These are phyloP conservation scores for Arenaria interpres DNA, from an alignment of 2,113 vertebrate species.

Conservation along the genomic window DNA sequence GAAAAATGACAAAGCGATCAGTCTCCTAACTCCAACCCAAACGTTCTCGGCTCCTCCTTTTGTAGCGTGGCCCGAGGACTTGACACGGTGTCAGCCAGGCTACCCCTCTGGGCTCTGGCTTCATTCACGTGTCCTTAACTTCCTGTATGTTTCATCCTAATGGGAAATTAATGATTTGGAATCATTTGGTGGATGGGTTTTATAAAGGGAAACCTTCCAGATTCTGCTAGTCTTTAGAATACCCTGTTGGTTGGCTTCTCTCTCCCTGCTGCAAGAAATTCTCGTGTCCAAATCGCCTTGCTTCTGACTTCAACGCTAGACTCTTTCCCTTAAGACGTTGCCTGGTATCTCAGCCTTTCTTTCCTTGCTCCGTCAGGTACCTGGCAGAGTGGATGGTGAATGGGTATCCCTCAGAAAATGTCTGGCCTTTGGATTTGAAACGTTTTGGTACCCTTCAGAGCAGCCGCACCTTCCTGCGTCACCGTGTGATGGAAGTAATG, in stretches of 20 bases:
- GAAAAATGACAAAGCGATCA: background rate
- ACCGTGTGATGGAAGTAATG: constrained; percentile 99
- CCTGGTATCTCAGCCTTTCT: background rate
- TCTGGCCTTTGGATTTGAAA: constrained; percentile 94
- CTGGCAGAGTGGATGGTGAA: constrained; percentile 97
- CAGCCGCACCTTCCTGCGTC: constrained; percentile 95
- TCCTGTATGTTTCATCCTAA: background rate
- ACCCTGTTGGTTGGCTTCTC: background rate
- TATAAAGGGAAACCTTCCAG: background rate
- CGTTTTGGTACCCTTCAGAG: constrained; percentile 95
- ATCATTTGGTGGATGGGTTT: background rate
- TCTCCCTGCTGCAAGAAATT: background rate
- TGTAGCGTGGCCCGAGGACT: background rate
- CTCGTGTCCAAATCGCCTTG: background rate
- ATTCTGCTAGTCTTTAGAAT: background rate
- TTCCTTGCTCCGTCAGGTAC: constrained; percentile 75
- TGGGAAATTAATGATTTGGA: background rate
- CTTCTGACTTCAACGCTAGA: background rate
- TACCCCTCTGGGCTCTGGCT: background rate
- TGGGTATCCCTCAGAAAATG: constrained; percentile 89
- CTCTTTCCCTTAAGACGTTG: background rate
- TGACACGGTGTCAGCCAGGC: background rate
- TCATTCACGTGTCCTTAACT: background rate
- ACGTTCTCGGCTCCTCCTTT: background rate
- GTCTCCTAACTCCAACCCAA: background rate